phyloP scores from a whole-genome alignment of 1,140 invertebrate species.

The Formica exsecta region DNA sequence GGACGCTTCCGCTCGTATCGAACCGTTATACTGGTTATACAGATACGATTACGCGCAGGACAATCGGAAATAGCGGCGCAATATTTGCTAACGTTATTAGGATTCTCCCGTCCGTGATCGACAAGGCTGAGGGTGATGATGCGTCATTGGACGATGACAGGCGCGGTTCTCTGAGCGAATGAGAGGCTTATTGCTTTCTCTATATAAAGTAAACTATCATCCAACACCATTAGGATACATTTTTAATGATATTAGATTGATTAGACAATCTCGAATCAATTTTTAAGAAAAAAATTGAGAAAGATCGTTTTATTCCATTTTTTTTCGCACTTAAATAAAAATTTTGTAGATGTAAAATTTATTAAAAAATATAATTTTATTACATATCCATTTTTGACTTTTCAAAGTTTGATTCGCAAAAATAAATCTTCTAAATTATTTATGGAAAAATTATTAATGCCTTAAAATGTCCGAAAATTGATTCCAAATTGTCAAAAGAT shows the following conservation, averaged over 20 bases:
- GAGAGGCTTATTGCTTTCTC: background rate
- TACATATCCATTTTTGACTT: no score
- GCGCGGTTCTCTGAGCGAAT: background rate
- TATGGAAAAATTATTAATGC: no score
- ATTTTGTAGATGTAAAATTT: no score
- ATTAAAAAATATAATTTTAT: no score
- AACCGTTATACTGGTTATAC: background rate
- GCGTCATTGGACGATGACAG: background rate
- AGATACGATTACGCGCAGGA: slow-evolving; percentile 37
- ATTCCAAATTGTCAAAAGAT: no score
- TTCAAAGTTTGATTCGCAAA: no score
- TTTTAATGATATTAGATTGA: background rate
- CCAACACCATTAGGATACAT: background rate
- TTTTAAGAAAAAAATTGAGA: no score
- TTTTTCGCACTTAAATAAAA: no score
- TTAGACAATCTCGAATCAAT: background rate
- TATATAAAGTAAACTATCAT: background rate
- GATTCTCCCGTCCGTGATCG: background rate
- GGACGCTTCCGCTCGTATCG: slow-evolving; percentile 5
- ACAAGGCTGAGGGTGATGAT: slow-evolving; percentile 31
- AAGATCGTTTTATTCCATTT: no score
- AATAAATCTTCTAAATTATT: no score
- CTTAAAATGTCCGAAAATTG: no score
- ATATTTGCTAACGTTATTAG: slow-evolving; percentile 46
- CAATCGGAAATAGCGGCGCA: slow-evolving; percentile 45